These are phyloP conservation scores for Eospalax fontanierii DNA, from an alignment of 2,797 vertebrate genomes.

Conservation along the genomic window DNA sequence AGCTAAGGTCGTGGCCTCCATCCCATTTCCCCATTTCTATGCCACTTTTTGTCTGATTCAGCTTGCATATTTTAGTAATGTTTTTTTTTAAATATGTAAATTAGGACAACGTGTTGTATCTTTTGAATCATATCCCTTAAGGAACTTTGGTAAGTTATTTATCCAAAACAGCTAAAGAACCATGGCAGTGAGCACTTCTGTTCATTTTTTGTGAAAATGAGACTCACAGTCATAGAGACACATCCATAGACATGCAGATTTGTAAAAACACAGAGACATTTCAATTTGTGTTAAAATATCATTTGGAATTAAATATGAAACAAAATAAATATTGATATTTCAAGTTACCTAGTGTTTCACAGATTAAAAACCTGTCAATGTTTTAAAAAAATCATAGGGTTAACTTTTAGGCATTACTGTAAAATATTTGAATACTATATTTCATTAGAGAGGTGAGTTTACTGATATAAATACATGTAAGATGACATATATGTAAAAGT, in stretches of 20 bases:
- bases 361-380: background rate
- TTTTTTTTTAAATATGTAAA: conserved; percentile 22
- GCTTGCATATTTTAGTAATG: background rate
- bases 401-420: background rate
- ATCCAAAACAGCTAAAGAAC: background rate
- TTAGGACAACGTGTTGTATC: background rate
- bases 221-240: background rate
- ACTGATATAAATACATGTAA: background rate
- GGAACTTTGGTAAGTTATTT: conserved; percentile 2
- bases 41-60: too few relatives aligned
- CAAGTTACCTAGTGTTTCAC: background rate
- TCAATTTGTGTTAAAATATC: background rate
- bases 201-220: conserved; percentile 1
- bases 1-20: too few relatives aligned
- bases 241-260: background rate
- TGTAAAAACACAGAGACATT: background rate
- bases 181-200: background rate
- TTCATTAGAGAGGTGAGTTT: background rate
- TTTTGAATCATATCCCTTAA: background rate
- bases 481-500: background rate
- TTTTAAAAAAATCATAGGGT: background rate
- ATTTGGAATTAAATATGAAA: background rate
- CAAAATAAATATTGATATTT: background rate
- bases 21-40: too few relatives aligned
- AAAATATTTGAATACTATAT: background rate